Evolutionary conservation across 2,113 vertebrate species (phyloP).

Genomic region (Pangasianodon hypophthalmus): DNA sequence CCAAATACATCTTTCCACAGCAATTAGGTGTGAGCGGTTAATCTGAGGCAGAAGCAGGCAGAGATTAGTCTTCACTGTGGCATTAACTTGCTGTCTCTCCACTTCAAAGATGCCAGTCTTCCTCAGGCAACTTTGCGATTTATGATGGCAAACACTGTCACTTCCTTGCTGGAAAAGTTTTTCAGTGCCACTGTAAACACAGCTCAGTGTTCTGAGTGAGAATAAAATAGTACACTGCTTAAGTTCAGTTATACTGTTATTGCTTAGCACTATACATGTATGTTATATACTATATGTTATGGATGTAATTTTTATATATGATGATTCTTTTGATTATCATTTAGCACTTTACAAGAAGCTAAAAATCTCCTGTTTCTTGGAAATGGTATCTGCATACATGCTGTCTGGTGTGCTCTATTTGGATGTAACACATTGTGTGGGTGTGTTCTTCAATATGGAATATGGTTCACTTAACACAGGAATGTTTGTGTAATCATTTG

Average conservation of each 20-base stretch:
- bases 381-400: no score
- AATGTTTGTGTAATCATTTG: conserved; percentile 28
- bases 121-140: conserved; percentile 36
- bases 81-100: conserved; percentile 34
- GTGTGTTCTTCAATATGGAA: background rate
- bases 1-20: conserved; percentile 49
- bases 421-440: background rate
- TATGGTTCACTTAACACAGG: background rate
- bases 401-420: background rate
- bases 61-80: conserved; percentile 32
- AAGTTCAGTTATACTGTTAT: background rate
- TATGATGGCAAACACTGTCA: conserved; percentile 24
- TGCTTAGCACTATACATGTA: background rate
- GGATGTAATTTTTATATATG: background rate
- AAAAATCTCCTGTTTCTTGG: no score
- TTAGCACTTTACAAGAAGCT: background rate
- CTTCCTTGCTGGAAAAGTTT: conserved; percentile 12
- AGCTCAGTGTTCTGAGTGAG: background rate
- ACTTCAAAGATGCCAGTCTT: conserved; percentile 52
- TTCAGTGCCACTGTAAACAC: conserved; percentile 22
- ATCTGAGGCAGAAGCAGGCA: conserved; percentile 41
- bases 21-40: conserved; percentile 50
- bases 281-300: background rate
- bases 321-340: background rate
- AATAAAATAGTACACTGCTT: background rate